Evolutionary conservation across 2,888 invertebrate genomes (phyloP), one percentile per base, ranked within the genome.

Genomic region (Drosophila atripex): DNA sequence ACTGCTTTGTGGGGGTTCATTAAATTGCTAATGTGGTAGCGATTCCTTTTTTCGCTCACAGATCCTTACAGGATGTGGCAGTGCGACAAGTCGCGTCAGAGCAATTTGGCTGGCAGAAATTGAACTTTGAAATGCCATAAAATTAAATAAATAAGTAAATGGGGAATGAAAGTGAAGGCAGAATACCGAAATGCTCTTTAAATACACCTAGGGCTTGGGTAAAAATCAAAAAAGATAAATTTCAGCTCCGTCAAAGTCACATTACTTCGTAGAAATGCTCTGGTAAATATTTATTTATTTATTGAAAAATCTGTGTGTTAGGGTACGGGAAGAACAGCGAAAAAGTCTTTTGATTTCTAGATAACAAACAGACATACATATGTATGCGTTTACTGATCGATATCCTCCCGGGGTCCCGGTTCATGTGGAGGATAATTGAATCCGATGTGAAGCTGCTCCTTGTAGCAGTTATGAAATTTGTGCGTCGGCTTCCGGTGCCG

Each of bases 1-100:
- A 59, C 64, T 49, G 60, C 66, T 41, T 52, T 56, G 61, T 55
- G 63, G 75, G 70, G 35, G 66, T 75, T 83, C 84, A 86, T 80
- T 80, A 80, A 86, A 73, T 80, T 83, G 75, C 75, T 86, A 80
- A 80, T 80, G 77, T 52, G 80, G 75, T 75, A 75, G 65, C 51
- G 79, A 69, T 69, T 43, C 43, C 30, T 28, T 60, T 47, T 55
- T 47, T 49, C 39, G 23, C 47, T 30, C 11, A n/a, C 18, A n/a
- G 28, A 21, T 45, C 45, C n/a, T 11, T 9, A 3, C 23, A n/a
- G 16, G 7, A 52, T 38, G 38, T 47, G 43, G 1, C 12, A 12
- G 43, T 21, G 50, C 18, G 50, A 32, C 50, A 21, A 18, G 18
- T 43, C 43, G 18, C 32, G 21, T 51, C 45, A 30, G 35, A 12